A percentile compares a stretch with the other conserved stretches of the same genome.
Evolutionary conservation across 2,113 vertebrate genomes (phyloP).

Genomic region (Petrocephalus microphthalmus): DNA sequence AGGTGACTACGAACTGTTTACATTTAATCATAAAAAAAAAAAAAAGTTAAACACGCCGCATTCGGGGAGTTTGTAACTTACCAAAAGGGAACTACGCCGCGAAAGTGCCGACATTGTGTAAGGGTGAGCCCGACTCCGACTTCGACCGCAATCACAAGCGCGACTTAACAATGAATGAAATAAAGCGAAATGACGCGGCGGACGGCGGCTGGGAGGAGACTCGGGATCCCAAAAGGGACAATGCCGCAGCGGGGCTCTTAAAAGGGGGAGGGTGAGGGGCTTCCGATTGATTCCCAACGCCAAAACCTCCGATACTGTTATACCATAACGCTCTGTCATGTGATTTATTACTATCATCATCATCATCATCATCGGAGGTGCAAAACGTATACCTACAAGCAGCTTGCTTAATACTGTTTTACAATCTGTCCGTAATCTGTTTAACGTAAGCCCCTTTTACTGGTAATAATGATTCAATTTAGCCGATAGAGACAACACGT

Average conservation of each 20-base stretch:
- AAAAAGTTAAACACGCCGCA: background rate
- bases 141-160: background rate
- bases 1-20: background rate
- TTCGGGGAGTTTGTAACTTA: slow-evolving; percentile 23
- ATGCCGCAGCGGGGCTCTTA: slow-evolving; percentile 32
- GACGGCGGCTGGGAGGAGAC: slow-evolving; percentile 30
- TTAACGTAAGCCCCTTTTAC: background rate
- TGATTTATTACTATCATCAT: background rate
- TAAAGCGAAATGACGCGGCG: slow-evolving; percentile 10
- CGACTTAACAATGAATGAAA: slow-evolving; percentile 25
- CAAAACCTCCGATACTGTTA: background rate
- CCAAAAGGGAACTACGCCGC: slow-evolving; percentile 31
- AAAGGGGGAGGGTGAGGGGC: slow-evolving; percentile 29
- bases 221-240: slow-evolving; percentile 38
- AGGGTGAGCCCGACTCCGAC: background rate
- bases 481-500: background rate
- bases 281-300: background rate
- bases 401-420: background rate
- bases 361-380: background rate
- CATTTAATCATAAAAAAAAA: background rate
- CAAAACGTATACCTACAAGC: background rate
- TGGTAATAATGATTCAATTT: background rate
- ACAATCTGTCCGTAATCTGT: background rate
- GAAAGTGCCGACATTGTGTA: slow-evolving; percentile 23
- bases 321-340: background rate